These are phyloP conservation scores for Vanessa atalanta DNA, from an alignment of 1,140 invertebrate species.

Conservation along the genomic window DNA sequence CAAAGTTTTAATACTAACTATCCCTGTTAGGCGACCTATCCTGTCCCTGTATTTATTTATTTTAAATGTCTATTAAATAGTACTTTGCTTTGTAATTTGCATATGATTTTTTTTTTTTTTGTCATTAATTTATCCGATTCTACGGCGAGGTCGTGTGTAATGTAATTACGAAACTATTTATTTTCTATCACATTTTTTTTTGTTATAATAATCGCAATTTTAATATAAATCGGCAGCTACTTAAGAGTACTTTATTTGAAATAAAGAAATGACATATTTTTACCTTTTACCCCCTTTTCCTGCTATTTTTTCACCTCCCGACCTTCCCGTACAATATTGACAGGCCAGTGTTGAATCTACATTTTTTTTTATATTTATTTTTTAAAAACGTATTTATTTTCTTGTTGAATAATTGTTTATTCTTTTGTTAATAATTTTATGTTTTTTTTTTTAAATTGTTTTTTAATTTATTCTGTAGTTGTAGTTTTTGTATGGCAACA, in stretches of 20 bases:
- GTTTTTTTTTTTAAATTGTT: constrained; percentile 67
- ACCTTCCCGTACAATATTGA: constrained; percentile 69
- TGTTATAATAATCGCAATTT: constrained; percentile 72
- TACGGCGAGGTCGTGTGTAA: constrained; percentile 60
- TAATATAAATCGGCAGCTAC: constrained; percentile 75
- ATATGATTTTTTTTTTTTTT: constrained; percentile 57
- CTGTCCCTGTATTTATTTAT: constrained; percentile 74
- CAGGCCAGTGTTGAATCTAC: constrained; percentile 78
- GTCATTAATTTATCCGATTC: constrained; percentile 47
- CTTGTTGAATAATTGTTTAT: constrained; percentile 70
- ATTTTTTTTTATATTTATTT: constrained; percentile 50
- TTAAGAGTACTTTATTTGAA: constrained; percentile 75
- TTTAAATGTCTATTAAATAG: constrained; percentile 60
- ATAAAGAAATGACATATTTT: constrained; percentile 77
- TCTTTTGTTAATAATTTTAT: constrained; percentile 75
- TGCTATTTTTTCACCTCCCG: constrained; percentile 35
- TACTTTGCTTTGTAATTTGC: constrained; percentile 76
- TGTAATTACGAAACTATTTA: constrained; percentile 72
- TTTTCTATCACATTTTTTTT: constrained; percentile 60
- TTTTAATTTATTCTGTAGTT: constrained; percentile 78
- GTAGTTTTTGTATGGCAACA: constrained; percentile 57
- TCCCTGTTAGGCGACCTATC: constrained; percentile 58
- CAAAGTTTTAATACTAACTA: constrained; percentile 49
- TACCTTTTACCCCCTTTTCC: constrained; percentile 28
- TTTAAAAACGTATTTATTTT: constrained; percentile 73